Base-by-base conservation (phyloP, 2,888 invertebrate species). In the Aphidius colemani region DNA sequence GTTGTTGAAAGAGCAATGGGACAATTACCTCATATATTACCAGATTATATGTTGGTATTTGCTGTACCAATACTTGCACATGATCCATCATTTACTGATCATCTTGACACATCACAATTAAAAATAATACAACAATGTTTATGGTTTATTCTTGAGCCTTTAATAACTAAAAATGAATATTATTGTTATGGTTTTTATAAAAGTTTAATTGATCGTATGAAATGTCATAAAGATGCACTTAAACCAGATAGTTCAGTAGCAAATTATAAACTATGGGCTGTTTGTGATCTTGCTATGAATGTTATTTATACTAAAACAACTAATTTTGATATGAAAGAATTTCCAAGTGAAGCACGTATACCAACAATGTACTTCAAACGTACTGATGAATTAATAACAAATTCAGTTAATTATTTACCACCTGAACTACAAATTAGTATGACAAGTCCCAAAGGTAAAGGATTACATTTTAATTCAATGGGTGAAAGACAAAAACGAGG, bases 31-130 rank as follows among this genome's bases (percentile, higher is more conserved):
- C 92, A 93, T 82, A 94, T 95, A 81, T 85, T 97, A 83, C 98
- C 98, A 61, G 98, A 98, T 85, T 98, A 97, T 82, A 96, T 96
- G 91, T 85, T 98, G 77, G 95, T 96, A 70, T 98, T 97, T 84
- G 94, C 96, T n/a, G 92, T 98, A 72, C 95, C 98, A 57, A 89
- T 98, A 59, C 86, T 98, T 65, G 93, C 97, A n/a, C 96, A 98
- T 82, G 94, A 96, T 83, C 93, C 95, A 7, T 88, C 89, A 71
- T 94, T 92, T 80, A 90, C 90, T 58, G 86, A 88, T 69, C 88
- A 91, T 83, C 89, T 91, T 75, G 92, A 94, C 78, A 86, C 91
- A 13, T 84, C 86, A 39, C 93, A 95, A 75, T 86, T 98, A 62
- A 90, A 91, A 83, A 85, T 87, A 67, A 86, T 95, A 68, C 91